A percentile compares a stretch with the other conserved stretches of the same genome.
Conservation (phyloP, 2,888 invertebrate genomes). For the Dioctria rufipes region DNA sequence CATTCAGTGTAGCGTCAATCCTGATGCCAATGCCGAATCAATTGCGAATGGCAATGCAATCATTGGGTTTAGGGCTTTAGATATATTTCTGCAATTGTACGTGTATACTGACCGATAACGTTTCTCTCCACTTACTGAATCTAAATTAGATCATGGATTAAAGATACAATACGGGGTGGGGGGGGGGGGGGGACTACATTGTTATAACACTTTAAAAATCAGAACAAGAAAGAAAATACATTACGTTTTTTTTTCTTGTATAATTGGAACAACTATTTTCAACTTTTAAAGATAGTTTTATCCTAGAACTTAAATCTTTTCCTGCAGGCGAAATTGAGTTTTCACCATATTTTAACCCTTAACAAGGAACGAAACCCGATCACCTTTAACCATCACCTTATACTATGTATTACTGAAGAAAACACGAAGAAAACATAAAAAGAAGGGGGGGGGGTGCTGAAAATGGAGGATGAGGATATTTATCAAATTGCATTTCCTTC, state of each 20-base stretch:
- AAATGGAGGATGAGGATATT: neutral
- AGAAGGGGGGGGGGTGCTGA: neutral
- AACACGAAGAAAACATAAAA: neutral
- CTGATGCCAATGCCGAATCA: too few relatives aligned
- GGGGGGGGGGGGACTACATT: too few relatives aligned
- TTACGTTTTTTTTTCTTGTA: neutral
- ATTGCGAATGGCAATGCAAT: too few relatives aligned
- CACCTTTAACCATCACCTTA: slow-evolving; percentile 24
- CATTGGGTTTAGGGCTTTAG: too few relatives aligned
- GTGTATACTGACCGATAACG: too few relatives aligned
- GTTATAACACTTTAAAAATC: too few relatives aligned
- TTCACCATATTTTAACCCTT: slow-evolving; percentile 20
- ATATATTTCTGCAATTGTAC: too few relatives aligned
- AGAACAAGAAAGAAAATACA: neutral
- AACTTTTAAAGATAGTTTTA: neutral
- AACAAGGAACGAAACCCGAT: slow-evolving; percentile 23
- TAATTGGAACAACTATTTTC: neutral
- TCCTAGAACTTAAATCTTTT: too few relatives aligned
- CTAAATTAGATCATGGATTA: too few relatives aligned
- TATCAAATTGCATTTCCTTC: slow-evolving; percentile 42
- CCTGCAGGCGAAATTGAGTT: slow-evolving; percentile 18
- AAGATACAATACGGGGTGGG: too few relatives aligned
- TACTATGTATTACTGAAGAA: neutral
- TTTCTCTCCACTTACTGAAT: too few relatives aligned
- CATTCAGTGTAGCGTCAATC: too few relatives aligned